Evolutionary conservation across 1,140 invertebrate genomes (phyloP).

Genomic region (Chironomus striatipennis): DNA sequence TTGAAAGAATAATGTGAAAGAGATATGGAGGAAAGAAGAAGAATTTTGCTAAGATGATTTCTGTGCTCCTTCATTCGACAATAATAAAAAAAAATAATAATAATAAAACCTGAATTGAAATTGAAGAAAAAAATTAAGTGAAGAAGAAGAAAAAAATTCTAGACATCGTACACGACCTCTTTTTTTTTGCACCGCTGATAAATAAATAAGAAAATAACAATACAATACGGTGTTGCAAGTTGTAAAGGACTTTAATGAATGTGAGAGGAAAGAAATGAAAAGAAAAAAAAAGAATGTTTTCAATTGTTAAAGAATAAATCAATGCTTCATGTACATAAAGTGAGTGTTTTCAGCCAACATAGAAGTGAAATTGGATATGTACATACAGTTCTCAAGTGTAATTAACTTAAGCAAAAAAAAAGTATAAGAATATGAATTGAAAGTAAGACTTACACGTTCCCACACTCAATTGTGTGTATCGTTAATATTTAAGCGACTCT

Average conservation of each 20-base stretch:
- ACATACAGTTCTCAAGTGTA: neutral
- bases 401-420: neutral
- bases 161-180: neutral
- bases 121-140: too few species aligned
- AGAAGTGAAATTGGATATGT: neutral
- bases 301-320: neutral
- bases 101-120: too few species aligned
- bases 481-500: neutral
- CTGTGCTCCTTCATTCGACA: too few species aligned
- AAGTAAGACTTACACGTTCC: neutral
- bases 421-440: neutral
- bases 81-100: too few species aligned
- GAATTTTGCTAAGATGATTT: too few species aligned
- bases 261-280: too few species aligned
- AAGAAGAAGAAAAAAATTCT: neutral
- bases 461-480: neutral
- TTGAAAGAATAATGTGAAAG: neutral
- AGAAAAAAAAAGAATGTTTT: too few species aligned
- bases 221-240: too few species aligned
- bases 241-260: too few species aligned
- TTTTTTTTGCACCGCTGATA: neutral
- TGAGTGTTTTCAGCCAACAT: neutral
- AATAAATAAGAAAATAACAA: too few species aligned
- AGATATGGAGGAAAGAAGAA: too few species aligned
- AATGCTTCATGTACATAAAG: neutral